Percentiles rank a stretch among this genome's conserved stretches.
Evolutionary conservation across 1,140 invertebrate species (phyloP).

Genomic region (Formica selysi): DNA sequence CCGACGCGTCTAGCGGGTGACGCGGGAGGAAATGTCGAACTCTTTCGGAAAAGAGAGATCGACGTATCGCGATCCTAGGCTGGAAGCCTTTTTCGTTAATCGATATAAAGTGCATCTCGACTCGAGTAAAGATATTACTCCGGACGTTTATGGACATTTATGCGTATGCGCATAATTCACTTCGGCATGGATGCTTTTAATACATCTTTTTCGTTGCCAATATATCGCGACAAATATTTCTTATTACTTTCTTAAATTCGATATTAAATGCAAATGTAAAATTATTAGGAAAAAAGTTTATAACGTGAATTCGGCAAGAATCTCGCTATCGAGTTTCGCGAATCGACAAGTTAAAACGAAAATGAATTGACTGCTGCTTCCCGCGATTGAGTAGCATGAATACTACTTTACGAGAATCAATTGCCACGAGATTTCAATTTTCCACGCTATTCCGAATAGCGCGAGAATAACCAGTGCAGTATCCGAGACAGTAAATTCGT

Average conservation of each 20-base stretch:
- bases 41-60: slow-evolving; percentile 3
- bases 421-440: slow-evolving; percentile 43
- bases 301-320: not conserved
- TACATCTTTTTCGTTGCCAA: slow-evolving; percentile 40
- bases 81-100: not conserved
- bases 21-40: slow-evolving; percentile 63
- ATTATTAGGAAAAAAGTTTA: not conserved
- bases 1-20: slow-evolving; percentile 73
- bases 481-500: slow-evolving; percentile 69
- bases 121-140: slow-evolving; percentile 47
- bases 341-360: not conserved
- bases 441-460: slow-evolving; percentile 36
- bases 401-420: slow-evolving; percentile 64
- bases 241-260: not conserved
- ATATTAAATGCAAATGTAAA: not conserved
- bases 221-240: slow-evolving; percentile 26
- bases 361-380: not conserved
- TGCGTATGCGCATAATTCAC: slow-evolving; percentile 12
- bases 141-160: slow-evolving; percentile 22
- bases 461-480: slow-evolving; percentile 65
- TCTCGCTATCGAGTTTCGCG: not conserved
- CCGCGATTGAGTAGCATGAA: not conserved
- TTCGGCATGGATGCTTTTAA: slow-evolving; percentile 51
- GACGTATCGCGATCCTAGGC: slow-evolving; percentile 30
- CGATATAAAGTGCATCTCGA: slow-evolving; percentile 41